phyloP scores from a whole-genome alignment of 2,113 vertebrate genomes.

The Tachysurus vachellii region DNA sequence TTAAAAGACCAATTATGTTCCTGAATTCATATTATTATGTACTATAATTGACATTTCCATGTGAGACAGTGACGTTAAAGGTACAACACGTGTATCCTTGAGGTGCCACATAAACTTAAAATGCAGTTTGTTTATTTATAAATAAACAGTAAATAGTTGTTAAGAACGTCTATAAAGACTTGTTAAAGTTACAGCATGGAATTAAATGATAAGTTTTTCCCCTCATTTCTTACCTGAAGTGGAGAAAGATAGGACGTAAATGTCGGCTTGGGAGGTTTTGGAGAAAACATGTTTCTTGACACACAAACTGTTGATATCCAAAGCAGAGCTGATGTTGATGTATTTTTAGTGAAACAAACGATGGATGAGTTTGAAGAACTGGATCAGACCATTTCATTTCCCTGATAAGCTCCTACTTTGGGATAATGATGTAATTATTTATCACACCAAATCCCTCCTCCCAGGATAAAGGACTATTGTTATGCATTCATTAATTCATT shows the following conservation, averaged over 20 bases:
- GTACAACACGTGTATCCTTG: not conserved
- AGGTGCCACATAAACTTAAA: not conserved
- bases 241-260: slow-evolving; percentile 91
- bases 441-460: not conserved
- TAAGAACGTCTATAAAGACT: not conserved
- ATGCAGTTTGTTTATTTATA: not conserved
- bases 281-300: slow-evolving; percentile 80
- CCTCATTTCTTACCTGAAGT: slow-evolving; percentile 75
- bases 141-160: not conserved
- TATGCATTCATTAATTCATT: not conserved
- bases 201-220: too few relatives aligned
- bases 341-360: not conserved
- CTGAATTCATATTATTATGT: not conserved
- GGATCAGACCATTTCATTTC: not conserved
- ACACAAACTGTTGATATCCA: not conserved
- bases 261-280: slow-evolving; percentile 81
- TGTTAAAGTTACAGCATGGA: too few relatives aligned
- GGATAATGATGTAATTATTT: not conserved
- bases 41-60: not conserved
- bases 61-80: not conserved
- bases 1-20: not conserved
- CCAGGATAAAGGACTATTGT: not conserved
- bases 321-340: not conserved
- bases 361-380: not conserved
- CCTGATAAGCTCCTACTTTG: not conserved